Conservation (phyloP, 2,888 invertebrate species). For the Tryphoninae sp. region DNA sequence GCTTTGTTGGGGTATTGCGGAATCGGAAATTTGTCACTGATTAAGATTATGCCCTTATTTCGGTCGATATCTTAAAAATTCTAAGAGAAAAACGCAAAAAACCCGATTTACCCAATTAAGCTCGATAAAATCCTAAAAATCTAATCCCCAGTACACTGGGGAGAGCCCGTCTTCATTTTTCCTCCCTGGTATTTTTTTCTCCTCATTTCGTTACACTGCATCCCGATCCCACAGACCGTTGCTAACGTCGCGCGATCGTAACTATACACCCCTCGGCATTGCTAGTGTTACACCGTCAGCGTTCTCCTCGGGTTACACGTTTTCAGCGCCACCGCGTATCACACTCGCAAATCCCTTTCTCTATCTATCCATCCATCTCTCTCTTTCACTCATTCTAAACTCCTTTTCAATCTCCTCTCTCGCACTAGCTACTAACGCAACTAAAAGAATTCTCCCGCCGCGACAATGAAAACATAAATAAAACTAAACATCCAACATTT, state of each 20-base stretch:
- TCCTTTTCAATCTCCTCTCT: slow-evolving; percentile 25
- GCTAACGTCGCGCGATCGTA: slow-evolving; percentile 56
- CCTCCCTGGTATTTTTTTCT: neutral
- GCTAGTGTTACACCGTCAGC: slow-evolving; percentile 64
- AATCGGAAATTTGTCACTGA: too few species aligned
- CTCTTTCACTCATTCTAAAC: slow-evolving; percentile 6
- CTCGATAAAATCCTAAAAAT: too few species aligned
- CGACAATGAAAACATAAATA: too few species aligned
- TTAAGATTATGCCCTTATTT: too few species aligned
- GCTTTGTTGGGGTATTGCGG: too few species aligned
- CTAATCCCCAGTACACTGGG: neutral
- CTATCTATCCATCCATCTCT: slow-evolving; percentile 13
- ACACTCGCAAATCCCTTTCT: slow-evolving; percentile 31
- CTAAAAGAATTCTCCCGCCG: neutral
- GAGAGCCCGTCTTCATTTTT: neutral
- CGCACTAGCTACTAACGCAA: neutral
- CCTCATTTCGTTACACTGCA: slow-evolving; percentile 8
- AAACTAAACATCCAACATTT: too few species aligned
- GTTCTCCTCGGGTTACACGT: slow-evolving; percentile 61
- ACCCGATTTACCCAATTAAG: too few species aligned
- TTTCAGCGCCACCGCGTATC: slow-evolving; percentile 62
- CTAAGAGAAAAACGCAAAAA: too few species aligned
- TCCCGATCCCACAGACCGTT: slow-evolving; percentile 49
- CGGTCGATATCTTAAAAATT: too few species aligned
- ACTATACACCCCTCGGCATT: slow-evolving; percentile 62